Evolutionary conservation across 2,888 invertebrate genomes (phyloP).

Genomic region (Dysmachus trigonus): DNA sequence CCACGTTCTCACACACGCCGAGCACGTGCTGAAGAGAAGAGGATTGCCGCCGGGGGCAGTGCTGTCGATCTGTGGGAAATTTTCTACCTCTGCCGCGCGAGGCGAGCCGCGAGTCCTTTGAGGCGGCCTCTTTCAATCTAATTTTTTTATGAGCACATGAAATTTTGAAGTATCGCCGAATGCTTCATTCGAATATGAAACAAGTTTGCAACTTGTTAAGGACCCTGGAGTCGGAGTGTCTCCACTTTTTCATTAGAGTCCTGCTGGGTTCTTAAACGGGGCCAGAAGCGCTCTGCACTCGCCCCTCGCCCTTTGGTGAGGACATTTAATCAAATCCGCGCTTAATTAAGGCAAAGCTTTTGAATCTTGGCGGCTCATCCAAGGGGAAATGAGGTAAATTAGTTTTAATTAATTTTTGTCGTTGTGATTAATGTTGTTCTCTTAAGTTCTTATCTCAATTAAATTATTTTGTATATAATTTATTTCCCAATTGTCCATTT

Average conservation of each 20-base stretch:
- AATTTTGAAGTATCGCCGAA: background rate
- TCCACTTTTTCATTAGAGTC: background rate
- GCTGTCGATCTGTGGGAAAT: slow-evolving; percentile 10
- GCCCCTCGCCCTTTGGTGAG: background rate
- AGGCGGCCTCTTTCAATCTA: background rate
- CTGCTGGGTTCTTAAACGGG: background rate
- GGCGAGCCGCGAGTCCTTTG: background rate
- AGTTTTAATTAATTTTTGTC: background rate
- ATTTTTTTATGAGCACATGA: background rate
- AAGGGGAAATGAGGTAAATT: background rate
- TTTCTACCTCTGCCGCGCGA: background rate
- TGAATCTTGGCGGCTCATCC: background rate
- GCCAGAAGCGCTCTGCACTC: background rate
- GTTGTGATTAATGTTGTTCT: slow-evolving; percentile 28
- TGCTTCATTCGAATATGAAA: slow-evolving; percentile 5
- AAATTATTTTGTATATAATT: background rate
- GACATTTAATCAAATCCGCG: background rate
- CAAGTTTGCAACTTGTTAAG: slow-evolving; percentile 38
- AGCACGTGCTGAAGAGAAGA: slow-evolving; percentile 60
- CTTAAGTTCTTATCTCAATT: slow-evolving; percentile 34
- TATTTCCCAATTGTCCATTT: background rate
- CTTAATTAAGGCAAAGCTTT: background rate
- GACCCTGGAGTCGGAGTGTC: background rate
- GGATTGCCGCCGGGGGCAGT: background rate
- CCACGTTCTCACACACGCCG: slow-evolving; percentile 63